These are phyloP conservation scores for Cottoperca gobio DNA, from an alignment of 2,797 vertebrate genomes.

Conservation along the genomic window DNA sequence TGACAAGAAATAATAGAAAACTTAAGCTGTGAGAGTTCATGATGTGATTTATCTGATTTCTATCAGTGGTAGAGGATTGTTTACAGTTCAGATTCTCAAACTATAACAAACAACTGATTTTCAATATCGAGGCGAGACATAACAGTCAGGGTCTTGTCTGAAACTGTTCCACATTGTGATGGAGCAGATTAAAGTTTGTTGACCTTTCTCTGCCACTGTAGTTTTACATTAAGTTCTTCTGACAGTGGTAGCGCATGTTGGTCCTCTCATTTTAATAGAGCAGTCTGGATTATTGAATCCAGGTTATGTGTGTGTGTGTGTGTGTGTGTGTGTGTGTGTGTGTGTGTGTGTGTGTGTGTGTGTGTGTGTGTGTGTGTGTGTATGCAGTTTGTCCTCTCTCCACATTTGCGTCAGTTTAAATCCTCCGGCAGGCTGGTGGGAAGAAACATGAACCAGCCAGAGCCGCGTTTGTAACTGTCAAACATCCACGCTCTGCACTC, in stretches of 20 bases:
- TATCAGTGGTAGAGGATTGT: conserved; percentile 16
- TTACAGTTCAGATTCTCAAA: conserved; percentile 37
- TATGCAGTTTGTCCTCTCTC: conserved; percentile 38
- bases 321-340: background rate
- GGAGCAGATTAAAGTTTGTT: conserved; percentile 54
- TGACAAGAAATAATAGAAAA: background rate
- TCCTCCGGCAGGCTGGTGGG: conserved; percentile 51
- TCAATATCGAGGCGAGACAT: conserved; percentile 31
- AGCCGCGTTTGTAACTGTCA: conserved; percentile 81
- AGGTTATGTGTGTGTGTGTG: conserved; percentile 33
- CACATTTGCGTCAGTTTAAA: conserved; percentile 74
- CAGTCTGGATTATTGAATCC: conserved; percentile 66
- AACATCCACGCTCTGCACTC: conserved; percentile 67
- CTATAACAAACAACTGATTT: conserved; percentile 52
- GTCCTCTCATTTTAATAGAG: conserved; percentile 60
- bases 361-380: background rate
- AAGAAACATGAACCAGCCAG: conserved; percentile 77
- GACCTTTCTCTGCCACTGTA: conserved; percentile 47
- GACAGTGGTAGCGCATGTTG: conserved; percentile 57
- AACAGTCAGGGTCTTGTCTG: conserved; percentile 38
- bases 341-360: background rate
- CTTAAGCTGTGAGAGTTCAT: background rate
- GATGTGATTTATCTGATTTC: conserved; percentile 17
- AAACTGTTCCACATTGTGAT: conserved; percentile 45
- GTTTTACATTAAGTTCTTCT: conserved; percentile 52